A percentile compares a stretch with the other conserved stretches of the same genome.
Conservation (phyloP, 1,140 invertebrate species). For the Microplitis mediator region DNA sequence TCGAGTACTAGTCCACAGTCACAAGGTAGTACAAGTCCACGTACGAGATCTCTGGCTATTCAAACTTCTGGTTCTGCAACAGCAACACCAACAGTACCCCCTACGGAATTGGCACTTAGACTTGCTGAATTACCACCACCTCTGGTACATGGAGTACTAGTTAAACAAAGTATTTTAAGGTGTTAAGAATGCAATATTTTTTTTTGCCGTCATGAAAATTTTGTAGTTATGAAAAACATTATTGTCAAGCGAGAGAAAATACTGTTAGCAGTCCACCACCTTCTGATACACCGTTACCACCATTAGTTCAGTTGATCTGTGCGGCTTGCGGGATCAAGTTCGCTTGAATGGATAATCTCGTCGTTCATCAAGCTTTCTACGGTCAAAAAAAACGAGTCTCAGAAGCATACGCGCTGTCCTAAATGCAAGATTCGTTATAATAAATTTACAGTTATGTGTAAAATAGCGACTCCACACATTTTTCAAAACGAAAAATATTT, state of each 20-base stretch:
- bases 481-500: no score
- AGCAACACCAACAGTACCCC: slow-evolving; percentile 49
- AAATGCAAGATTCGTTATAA: slow-evolving; percentile 67
- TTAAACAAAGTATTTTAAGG: slow-evolving; percentile 73
- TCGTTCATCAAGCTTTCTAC: slow-evolving; percentile 93
- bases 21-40: slow-evolving; percentile 50
- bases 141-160: slow-evolving; percentile 73
- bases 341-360: slow-evolving; percentile 88
- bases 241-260: slow-evolving; percentile 80
- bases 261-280: slow-evolving; percentile 63
- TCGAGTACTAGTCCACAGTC: slow-evolving; percentile 49
- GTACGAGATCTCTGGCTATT: slow-evolving; percentile 47
- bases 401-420: slow-evolving; percentile 64
- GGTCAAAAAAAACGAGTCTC: slow-evolving; percentile 75
- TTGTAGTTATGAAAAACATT: slow-evolving; percentile 90
- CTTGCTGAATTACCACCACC: slow-evolving; percentile 69
- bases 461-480: no score
- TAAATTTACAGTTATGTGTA: no score
- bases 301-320: slow-evolving; percentile 81
- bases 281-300: slow-evolving; percentile 62
- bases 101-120: slow-evolving; percentile 68
- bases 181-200: slow-evolving; percentile 97
- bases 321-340: slow-evolving; percentile 94
- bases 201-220: slow-evolving; percentile 95
- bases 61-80: slow-evolving; percentile 34